Evolutionary conservation across 2,888 invertebrate species (phyloP).

Genomic region (Acholoe squamosa): DNA sequence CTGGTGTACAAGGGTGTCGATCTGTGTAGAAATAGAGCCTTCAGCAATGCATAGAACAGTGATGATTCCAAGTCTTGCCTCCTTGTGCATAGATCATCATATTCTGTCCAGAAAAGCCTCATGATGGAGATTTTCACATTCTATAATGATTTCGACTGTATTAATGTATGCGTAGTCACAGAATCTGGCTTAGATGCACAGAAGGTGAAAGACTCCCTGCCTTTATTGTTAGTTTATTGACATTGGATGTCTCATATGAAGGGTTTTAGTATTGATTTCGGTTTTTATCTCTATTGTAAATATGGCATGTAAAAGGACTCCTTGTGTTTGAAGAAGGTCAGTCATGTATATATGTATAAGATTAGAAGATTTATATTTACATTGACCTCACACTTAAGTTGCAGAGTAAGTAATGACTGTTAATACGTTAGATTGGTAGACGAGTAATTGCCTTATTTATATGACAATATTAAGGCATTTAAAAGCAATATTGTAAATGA

Average conservation of each 20-base stretch:
- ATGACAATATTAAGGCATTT: not conserved
- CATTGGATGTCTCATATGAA: not conserved
- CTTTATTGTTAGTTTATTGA: not conserved
- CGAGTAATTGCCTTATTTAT: not conserved
- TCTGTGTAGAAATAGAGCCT: not conserved
- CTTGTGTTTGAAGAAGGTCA: not conserved
- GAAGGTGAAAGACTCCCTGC: not conserved
- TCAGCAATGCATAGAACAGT: not conserved
- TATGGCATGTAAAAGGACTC: not conserved
- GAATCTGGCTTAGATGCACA: not conserved
- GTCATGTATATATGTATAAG: not conserved
- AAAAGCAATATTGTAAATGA: not conserved
- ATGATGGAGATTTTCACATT: not conserved
- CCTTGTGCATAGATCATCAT: not conserved
- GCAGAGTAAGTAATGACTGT: not conserved
- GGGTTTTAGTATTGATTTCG: not conserved
- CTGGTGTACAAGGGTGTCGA: not conserved
- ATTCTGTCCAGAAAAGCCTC: slow-evolving; percentile 34
- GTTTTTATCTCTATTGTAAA: not conserved
- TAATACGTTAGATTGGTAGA: not conserved
- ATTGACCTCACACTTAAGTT: not conserved
- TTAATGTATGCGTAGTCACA: not conserved
- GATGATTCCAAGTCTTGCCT: slow-evolving; percentile 12
- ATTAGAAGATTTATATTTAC: no score
- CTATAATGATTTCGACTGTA: not conserved